Percentiles rank a stretch among this genome's conserved stretches.
phyloP scores from a whole-genome alignment of 2,113 vertebrate species.

The Heterochromis multidens region DNA sequence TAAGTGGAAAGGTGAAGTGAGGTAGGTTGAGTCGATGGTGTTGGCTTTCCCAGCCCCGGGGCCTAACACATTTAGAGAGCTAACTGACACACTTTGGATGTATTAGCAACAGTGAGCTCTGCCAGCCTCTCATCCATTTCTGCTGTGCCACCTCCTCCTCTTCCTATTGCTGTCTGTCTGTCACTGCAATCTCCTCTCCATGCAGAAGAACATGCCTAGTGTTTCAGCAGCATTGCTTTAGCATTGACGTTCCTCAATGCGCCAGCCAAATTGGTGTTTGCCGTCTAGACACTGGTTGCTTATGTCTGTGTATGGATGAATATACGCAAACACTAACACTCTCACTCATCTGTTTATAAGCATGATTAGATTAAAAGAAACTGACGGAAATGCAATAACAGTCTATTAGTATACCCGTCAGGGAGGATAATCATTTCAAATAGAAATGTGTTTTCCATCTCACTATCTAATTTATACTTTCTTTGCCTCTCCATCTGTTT shows the following conservation, averaged over 20 bases:
- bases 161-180: conserved; percentile 54
- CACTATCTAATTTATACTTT: conserved; percentile 73
- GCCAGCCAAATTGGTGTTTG: conserved; percentile 67
- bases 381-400: conserved; percentile 78
- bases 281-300: conserved; percentile 75
- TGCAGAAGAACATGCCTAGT: conserved; percentile 46
- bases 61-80: conserved; percentile 74
- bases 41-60: conserved; percentile 68
- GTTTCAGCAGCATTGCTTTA: conserved; percentile 77
- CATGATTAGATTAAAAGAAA: conserved; percentile 78
- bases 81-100: conserved; percentile 78
- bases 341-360: conserved; percentile 70
- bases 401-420: conserved; percentile 72
- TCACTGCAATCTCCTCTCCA: conserved; percentile 41
- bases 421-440: conserved; percentile 74
- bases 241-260: conserved; percentile 71
- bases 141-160: conserved; percentile 40
- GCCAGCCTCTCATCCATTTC: conserved; percentile 58
- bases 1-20: conserved; percentile 73
- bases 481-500: conserved; percentile 57
- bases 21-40: conserved; percentile 67
- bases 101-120: conserved; percentile 69
- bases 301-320: conserved; percentile 69
- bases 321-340: conserved; percentile 49
- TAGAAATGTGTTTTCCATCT: conserved; percentile 71